Evolutionary conservation across 2,888 invertebrate genomes (phyloP), one percentile per base, ranked within the genome.

Genomic region (Erpobdella octoculata): DNA sequence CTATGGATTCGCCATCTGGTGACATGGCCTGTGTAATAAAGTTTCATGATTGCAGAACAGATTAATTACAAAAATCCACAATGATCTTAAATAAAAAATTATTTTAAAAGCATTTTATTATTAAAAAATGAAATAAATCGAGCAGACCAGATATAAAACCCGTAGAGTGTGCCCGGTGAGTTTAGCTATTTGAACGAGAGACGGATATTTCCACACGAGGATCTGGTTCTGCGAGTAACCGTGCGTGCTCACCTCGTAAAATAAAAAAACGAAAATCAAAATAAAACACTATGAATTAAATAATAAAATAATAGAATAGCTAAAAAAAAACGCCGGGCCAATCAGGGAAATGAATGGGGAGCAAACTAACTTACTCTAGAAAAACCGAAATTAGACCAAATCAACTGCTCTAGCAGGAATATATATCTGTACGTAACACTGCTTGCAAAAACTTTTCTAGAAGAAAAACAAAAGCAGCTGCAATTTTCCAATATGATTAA

Each of bases 151-250:
- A 64, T 77, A 77, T n/a, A 77, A 71, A 9, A 77, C 77, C 71
- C 77, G 89, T 69, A 72, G 76, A n/a, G 76, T 73, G 66, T 74
- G 78, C 82, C 85, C 85, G 73, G 82, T 82, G n/a, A 86, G 78
- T 75, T 85, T 84, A 35, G 83, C 79, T 8, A 87, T 85, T 83
- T 93, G 92, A 2, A 88, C 86, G 90, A 96, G 89, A 53, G 88
- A 86, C 0, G 97, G 96, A 84, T 97, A 97, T 85, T 95, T 95
- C 97, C 97, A 98, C 73, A 98, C 89, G 65, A 91, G 90, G 58
- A 98, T 86, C 84, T 97, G 95, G 85, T 96, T 92, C 81, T 95
- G 90, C 1, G 93, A 91, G 85, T 91, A 96, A 5, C 97, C 97
- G 84, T 98, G 97, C 0, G 92, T 93, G 0, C 95, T 93, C 61